Evolutionary conservation across 2,888 invertebrate genomes (phyloP), one percentile per base, ranked within the genome.

Genomic region (Drosophila barbarae): DNA sequence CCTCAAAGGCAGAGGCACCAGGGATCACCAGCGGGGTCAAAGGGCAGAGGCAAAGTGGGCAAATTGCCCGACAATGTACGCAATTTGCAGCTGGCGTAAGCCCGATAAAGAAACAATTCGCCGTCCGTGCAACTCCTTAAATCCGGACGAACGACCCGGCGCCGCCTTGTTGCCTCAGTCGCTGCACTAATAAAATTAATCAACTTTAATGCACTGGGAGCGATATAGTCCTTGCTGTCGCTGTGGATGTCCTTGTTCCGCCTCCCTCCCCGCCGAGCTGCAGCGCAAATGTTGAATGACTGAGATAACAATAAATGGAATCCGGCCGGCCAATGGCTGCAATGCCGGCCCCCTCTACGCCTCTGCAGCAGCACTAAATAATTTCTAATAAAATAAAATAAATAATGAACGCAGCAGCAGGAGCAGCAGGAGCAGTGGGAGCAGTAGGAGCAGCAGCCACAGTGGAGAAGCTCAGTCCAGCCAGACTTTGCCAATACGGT

Each of bases 381-480:
- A 82, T 82, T 82, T 84, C 84, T 82, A 82, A 82, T 84, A 84
- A 82, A 84, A 82, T 82, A 82, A 84, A 82, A 82, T 82, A 82
- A 82, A 82, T 84, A 82, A 84, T 81, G 79, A 79, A 84, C 72
- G 83, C 80, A 75, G 79, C 69, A 50, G 77, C 65, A 50, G 41
- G 36, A 36, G 41, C 32, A 34, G 23, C 10, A 26, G 3, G 2
- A 35, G 39, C 47, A 28, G 23, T n/a, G n/a, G n/a, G n/a, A 75
- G 79, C 69, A 50, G 77, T 63, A 50, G 41, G 36, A 36, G 41
- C 9, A 26, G 3, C 3, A 35, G 28, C 12, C 6, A 18, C 30
- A 18, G 46, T 41, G 18, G 21, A 32, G 28, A 36, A 52, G 66
- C 58, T 26, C 30, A 35, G 42, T 23, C 55, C 64, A 30, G 54